Percentiles rank a stretch among this genome's conserved stretches.
Evolutionary conservation across 2,113 vertebrate species (phyloP).

Genomic region (Casuarius casuarius): DNA sequence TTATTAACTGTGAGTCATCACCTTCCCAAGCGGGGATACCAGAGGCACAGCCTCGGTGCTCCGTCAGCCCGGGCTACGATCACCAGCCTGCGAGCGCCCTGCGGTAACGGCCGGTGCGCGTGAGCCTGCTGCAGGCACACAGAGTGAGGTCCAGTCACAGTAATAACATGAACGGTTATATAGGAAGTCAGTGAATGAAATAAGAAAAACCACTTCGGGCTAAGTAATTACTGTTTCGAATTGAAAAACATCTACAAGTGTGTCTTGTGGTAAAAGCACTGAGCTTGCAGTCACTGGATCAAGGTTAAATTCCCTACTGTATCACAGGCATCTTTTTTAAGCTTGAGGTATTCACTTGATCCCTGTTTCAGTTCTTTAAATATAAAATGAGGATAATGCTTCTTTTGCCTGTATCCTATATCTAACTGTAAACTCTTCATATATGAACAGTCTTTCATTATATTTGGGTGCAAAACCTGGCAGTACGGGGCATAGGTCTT

Average conservation of each 20-base stretch:
- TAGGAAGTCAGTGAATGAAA: neutral
- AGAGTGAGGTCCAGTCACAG: neutral
- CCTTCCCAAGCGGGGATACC: neutral
- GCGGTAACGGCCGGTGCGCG: no score
- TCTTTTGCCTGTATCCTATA: neutral
- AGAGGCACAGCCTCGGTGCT: neutral
- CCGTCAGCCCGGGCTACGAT: accelerated
- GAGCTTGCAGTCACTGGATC: neutral
- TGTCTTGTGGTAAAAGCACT: neutral
- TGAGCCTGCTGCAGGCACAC: no score
- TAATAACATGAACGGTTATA: neutral
- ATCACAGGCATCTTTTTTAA: neutral
- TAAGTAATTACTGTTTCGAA: neutral
- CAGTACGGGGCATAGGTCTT: neutral
- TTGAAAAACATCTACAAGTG: neutral
- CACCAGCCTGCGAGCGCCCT: neutral
- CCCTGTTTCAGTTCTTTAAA: neutral
- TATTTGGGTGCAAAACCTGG: neutral
- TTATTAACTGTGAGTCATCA: constrained; percentile 2
- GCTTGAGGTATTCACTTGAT: neutral
- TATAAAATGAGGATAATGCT: neutral
- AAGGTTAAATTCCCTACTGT: neutral
- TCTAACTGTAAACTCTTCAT: neutral
- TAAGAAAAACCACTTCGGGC: constrained; percentile 35
- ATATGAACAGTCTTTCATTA: neutral